Base-by-base conservation (phyloP, 2,888 invertebrate genomes). In the Eumerus sabulonum region DNA sequence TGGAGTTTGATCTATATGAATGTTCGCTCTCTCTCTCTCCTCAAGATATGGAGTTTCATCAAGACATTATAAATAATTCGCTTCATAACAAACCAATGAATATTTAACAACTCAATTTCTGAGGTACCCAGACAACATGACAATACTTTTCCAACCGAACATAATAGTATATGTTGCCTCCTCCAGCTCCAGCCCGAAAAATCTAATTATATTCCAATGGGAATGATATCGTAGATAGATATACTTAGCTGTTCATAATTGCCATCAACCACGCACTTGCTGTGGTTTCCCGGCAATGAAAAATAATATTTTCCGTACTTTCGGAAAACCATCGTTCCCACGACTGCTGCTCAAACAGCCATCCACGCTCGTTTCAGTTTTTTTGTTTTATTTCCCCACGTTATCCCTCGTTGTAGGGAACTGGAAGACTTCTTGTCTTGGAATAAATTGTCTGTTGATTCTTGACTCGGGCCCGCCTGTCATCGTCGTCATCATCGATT, bases 401-500 rank as follows among this genome's bases (percentile, higher is more conserved):
- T 48, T 40, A 9, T 53, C 53, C 13, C 9, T 63, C 44, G 40
- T 59, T 50, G 18, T 72, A 57, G 27, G 27, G 44, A 27, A 48
- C 27, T 27, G 7, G 27, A 27, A 27, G 27, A 27, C 27, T 27
- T n/a, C n/a, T n/a, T n/a, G n/a, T n/a, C n/a, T n/a, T n/a, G 7
- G 27, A 27, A 27, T 27, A 27, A 27, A 27, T 27, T 54, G 53
- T 67, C 47, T 73, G 73, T 66, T 73, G 66, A 66, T 17, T 66
- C 48, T 67, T 51, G 7, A 7, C 27, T 27, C 7, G 3, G 27
- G 27, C 27, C 7, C n/a, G 27, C 3, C 27, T 66, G 57, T 66
- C 64, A 71, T 64, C 63, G 50, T 72, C 64, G 64, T 72, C 72
- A 72, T 72, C 72, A 72, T 72, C 72, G 64, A 72, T 47, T 40